Conservation (phyloP, 2,888 invertebrate species). For the Meandrusa payeni region DNA sequence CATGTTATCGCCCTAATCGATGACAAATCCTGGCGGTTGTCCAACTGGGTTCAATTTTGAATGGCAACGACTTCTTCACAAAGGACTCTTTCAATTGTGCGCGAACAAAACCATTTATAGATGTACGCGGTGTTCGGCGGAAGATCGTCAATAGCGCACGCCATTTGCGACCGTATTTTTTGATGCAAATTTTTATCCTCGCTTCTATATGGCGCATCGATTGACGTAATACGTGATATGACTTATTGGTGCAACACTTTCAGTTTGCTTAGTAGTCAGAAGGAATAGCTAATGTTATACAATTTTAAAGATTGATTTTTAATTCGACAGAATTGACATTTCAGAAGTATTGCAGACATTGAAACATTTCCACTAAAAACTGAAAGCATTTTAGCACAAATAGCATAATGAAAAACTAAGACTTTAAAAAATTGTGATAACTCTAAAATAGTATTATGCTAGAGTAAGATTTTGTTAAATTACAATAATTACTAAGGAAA, state of each 20-base stretch:
- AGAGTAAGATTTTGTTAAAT: too few species aligned
- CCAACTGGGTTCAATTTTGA: conserved; percentile 20
- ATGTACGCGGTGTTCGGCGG: not conserved
- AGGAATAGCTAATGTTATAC: too few species aligned
- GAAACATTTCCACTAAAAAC: too few species aligned
- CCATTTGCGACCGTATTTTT: conserved; percentile 21
- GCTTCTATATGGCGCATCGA: conserved; percentile 13
- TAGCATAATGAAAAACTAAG: too few species aligned
- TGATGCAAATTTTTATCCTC: conserved; percentile 18
- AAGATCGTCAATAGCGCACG: conserved; percentile 11
- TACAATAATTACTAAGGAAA: too few species aligned
- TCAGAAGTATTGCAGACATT: too few species aligned
- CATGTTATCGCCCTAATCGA: conserved; percentile 8
- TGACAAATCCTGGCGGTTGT: conserved; percentile 19
- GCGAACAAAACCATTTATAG: conserved; percentile 12
- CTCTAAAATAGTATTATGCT: too few species aligned
- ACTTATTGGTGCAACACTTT: too few species aligned
- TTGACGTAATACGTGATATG: conserved; percentile 19
- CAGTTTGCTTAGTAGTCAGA: too few species aligned
- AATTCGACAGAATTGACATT: too few species aligned
- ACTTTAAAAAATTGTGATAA: too few species aligned
- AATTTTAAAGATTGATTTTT: not conserved
- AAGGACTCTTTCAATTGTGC: conserved; percentile 20
- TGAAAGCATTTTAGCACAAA: too few species aligned
- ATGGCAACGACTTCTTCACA: conserved; percentile 17